phyloP scores from a whole-genome alignment of 2,888 invertebrate species.

The Trissoscelio sp. region DNA sequence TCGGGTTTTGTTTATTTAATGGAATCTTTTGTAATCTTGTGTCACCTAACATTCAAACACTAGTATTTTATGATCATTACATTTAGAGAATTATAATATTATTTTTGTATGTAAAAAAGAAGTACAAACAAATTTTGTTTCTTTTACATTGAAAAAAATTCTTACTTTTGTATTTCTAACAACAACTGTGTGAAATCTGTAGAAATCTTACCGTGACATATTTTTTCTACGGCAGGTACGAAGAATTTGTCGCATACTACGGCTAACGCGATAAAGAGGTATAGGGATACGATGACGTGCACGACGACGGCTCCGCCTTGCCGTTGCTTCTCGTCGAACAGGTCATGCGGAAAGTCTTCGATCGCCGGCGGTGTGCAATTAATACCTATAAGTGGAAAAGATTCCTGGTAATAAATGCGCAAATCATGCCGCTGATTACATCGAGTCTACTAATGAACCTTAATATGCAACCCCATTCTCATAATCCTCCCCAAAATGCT shows the following conservation, averaged over 20 bases:
- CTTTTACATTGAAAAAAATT: no score
- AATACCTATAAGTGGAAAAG: conserved; percentile 75
- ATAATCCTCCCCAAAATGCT: background rate
- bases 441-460: conserved; percentile 22
- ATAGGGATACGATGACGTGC: conserved; percentile 86
- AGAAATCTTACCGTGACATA: conserved; percentile 85
- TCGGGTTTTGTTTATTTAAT: no score
- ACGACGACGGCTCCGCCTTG: conserved; percentile 86
- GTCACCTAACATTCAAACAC: no score
- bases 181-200: no score
- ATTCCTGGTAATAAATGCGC: conserved; percentile 51
- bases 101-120: no score
- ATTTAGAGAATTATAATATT: no score
- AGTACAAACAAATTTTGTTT: no score
- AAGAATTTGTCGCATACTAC: conserved; percentile 89
- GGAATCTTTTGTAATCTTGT: no score
- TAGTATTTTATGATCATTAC: no score
- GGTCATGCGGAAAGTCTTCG: conserved; percentile 86
- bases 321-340: conserved; percentile 85
- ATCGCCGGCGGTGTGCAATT: conserved; percentile 86
- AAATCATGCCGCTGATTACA: conserved; percentile 42
- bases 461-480: conserved; percentile 2
- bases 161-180: no score
- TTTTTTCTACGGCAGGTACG: conserved; percentile 87
- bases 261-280: conserved; percentile 87